Conservation (phyloP, 2,113 vertebrate genomes). For the Marmota flaviventris region DNA sequence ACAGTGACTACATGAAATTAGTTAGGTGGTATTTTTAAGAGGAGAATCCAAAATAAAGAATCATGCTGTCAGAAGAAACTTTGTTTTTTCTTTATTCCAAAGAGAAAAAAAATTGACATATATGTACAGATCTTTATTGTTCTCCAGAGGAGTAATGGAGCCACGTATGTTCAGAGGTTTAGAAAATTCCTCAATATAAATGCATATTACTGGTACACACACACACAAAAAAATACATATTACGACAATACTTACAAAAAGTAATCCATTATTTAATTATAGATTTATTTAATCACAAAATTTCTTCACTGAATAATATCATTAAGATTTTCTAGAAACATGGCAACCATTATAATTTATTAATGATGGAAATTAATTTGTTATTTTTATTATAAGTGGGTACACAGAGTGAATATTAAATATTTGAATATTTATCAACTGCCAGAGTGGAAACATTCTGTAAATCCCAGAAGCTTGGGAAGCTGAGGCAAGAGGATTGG, state of each 20-base stretch:
- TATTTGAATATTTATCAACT: background rate
- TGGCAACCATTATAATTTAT: background rate
- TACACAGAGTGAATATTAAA: too few species aligned
- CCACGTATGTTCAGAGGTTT: background rate
- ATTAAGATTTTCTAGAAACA: background rate
- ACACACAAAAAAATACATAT: constrained; percentile 9
- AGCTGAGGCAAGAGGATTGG: background rate
- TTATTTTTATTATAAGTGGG: background rate
- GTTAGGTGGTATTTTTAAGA: background rate
- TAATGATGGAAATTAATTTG: background rate
- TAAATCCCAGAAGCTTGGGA: too few species aligned
- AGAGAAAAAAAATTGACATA: background rate
- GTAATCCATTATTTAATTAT: background rate
- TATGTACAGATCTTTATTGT: background rate
- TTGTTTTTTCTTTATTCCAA: background rate
- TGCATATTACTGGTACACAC: background rate
- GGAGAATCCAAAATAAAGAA: background rate
- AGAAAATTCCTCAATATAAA: constrained; percentile 17
- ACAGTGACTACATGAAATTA: background rate
- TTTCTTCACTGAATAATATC: constrained; percentile 55
- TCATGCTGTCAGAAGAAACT: background rate
- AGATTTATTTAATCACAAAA: background rate
- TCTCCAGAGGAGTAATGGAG: background rate
- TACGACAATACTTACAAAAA: background rate
- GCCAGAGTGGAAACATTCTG: background rate